Conservation (phyloP, 2,888 invertebrate species). For the Hemistola chrysoprasaria region DNA sequence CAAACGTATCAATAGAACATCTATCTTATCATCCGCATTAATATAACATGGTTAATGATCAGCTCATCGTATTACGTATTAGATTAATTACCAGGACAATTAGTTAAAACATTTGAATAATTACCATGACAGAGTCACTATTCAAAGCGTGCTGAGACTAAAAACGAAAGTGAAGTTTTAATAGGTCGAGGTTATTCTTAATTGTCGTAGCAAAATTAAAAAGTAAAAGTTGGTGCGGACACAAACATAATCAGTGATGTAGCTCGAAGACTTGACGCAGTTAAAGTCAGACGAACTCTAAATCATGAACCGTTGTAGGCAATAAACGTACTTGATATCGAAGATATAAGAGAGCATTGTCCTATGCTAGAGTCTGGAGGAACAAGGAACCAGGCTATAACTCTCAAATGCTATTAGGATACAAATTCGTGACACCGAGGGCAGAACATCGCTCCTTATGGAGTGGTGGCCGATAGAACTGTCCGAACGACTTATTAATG, state of each 20-base stretch:
- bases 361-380: slow-evolving; percentile 32
- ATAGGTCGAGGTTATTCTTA: slow-evolving; percentile 12
- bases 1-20: too few species aligned
- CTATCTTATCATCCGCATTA: too few species aligned
- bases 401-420: slow-evolving; percentile 37
- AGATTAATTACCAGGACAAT: too few species aligned
- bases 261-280: slow-evolving; percentile 11
- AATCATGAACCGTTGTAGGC: slow-evolving; percentile 16
- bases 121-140: neutral
- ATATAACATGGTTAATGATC: too few species aligned
- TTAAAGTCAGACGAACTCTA: slow-evolving; percentile 23
- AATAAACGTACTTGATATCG: slow-evolving; percentile 24
- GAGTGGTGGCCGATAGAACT: slow-evolving; percentile 69
- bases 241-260: slow-evolving; percentile 11
- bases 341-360: slow-evolving; percentile 24
- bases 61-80: too few species aligned
- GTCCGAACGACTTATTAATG: slow-evolving; percentile 73
- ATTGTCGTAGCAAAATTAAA: slow-evolving; percentile 15
- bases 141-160: slow-evolving; percentile 5
- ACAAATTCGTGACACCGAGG: slow-evolving; percentile 70
- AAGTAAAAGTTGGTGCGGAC: slow-evolving; percentile 18
- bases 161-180: slow-evolving; percentile 16
- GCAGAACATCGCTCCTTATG: slow-evolving; percentile 51
- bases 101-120: too few species aligned
- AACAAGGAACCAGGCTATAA: slow-evolving; percentile 40